Base-by-base conservation (phyloP, 2,113 vertebrate species). In the Nanger granti region DNA sequence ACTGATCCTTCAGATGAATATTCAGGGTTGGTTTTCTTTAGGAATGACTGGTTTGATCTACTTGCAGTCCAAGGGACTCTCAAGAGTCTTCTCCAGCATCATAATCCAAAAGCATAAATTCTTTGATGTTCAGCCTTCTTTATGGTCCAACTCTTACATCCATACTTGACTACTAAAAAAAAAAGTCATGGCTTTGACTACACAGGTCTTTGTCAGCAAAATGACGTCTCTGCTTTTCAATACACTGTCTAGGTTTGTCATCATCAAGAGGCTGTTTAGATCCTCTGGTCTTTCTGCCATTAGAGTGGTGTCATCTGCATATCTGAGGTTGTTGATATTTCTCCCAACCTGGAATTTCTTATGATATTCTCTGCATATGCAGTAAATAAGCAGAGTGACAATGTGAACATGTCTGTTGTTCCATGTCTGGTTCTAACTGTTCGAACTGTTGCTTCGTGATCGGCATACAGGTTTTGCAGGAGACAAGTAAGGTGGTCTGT, bases 401-500 rank as follows among this genome's bases (percentile, higher is more conserved):
- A 44, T 79, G 13, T 79, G 37, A 79, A 44, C 12, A 26, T 26
- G 6, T 28, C 37, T 44, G 12, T 44, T 79, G 37, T 79, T 79
- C 37, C 12, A 28, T 44, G 37, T 79, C 37, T 44, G 6, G 37
- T 79, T 79, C 73, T 44, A 79, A 76, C 37, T 76, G 37, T 76
- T 76, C 3, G 3, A 76, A 79, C 73, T 79, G 12, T 44, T 76
- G 22, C 37, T 44, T 76, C 3, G 0, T 76, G 37, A 44, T 26
- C 0, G 0, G 41, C 41, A 79, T 14, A 8, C 2, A 44, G 41
- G 41, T 79, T 44, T 79, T 3, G 0, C 24, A 79, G 73, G 73
- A 44, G 20, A 41, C n/a, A 76, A 79, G 24, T 79, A 28, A 79
- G 3, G 22, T 79, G 12, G 41, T 4, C 73, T 79, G 12, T 44